Base-by-base conservation (phyloP, 2,888 invertebrate species). In the Lottia gigantea region DNA sequence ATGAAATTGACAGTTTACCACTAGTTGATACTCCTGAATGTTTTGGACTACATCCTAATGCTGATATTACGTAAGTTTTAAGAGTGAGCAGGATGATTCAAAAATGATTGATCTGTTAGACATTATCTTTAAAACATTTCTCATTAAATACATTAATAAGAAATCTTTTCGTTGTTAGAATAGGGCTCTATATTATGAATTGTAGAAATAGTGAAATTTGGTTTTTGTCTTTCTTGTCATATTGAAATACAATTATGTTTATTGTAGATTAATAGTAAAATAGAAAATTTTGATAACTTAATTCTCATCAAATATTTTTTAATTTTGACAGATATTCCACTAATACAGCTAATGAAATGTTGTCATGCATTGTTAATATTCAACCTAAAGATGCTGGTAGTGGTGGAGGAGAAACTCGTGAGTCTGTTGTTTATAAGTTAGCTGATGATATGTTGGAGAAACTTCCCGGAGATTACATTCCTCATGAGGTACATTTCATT, bases 21-120 rank as follows among this genome's bases (percentile, higher is more conserved):
- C 72, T 88, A 68, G 79, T 82, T 26, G 98, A 98, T 88, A 94
- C 95, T 1, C 98, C 98, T 0, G 96, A 97, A 90, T 96, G 96
- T 12, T 97, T 97, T 89, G 98, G 98, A n/a, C 91, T 98, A 67
- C 97, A 98, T 88, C 91, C 94, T 11, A 98, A 98, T 89, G 97
- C 98, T 67, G 97, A 98, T 87, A 97, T 98, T 77, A 97, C 97
- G 82, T 97, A 85, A 88, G 89, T 83, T 14, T 45, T 23, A 49
- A 31, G 31, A 31, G 6, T 31, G 31, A 31, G 6, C 6, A 31
- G 2, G 31, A 31, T 31, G 3, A 31, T 31, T 31, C 31, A 31
- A 31, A 31, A 31, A 31, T 31, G 2, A 31, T 31, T 31, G 31
- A 31, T 2, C 31, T 31, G 31, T n/a, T n/a, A 31, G 31, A 31